Evolutionary conservation across 2,888 invertebrate species (phyloP).

Genomic region (Andrena dorsata): DNA sequence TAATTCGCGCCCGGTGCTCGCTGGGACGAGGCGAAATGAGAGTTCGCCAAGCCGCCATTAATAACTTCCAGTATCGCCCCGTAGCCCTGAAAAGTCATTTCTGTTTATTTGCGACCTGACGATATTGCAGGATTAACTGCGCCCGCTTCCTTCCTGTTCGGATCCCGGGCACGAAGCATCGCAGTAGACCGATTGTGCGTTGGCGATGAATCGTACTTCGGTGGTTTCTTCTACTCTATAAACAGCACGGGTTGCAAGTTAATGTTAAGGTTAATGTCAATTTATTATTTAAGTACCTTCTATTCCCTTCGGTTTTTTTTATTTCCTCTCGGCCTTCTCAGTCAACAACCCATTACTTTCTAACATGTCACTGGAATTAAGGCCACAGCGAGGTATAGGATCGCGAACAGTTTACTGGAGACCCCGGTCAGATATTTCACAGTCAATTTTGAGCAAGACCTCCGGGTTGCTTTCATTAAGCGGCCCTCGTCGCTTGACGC

Average conservation of each 20-base stretch:
- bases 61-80: conserved; percentile 64
- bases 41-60: conserved; percentile 55
- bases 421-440: conserved; percentile 26
- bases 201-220: too few relatives aligned
- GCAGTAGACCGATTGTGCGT: too few relatives aligned
- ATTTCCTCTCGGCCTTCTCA: too few relatives aligned
- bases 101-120: conserved; percentile 50
- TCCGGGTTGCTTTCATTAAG: conserved; percentile 34
- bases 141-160: too few relatives aligned
- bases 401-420: conserved; percentile 22
- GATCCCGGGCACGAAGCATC: too few relatives aligned
- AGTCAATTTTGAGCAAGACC: conserved; percentile 24
- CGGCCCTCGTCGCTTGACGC: conserved; percentile 10
- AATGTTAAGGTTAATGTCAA: too few relatives aligned
- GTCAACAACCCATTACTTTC: not conserved
- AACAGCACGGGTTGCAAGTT: too few relatives aligned
- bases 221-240: too few relatives aligned
- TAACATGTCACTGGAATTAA: conserved; percentile 24
- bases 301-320: too few relatives aligned
- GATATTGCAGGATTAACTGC: conserved; percentile 23
- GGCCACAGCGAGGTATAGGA: conserved; percentile 11
- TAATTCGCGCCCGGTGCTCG: conserved; percentile 50
- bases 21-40: conserved; percentile 42
- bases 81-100: conserved; percentile 56
- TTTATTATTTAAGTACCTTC: too few relatives aligned